Base-by-base conservation (phyloP, 2,797 vertebrate genomes). In the Cirrhinus molitorella region DNA sequence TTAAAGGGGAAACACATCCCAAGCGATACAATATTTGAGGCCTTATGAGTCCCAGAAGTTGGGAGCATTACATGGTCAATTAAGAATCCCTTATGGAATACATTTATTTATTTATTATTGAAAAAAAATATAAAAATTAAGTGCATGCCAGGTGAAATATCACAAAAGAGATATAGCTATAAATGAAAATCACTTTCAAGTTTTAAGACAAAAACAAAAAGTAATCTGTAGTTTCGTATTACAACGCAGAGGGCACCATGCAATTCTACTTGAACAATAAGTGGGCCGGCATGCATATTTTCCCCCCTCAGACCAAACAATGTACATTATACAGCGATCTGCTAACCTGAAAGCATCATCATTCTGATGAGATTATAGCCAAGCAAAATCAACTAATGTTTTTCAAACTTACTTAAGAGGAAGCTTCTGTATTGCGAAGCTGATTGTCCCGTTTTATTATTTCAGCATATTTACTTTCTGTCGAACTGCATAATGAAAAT, bases 21-120 rank as follows among this genome's bases (percentile, higher is more conserved):
- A 93, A 95, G 55, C 81, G 5, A 65, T 86, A 83, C 84, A 92
- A 96, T 95, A 96, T 95, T 92, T 94, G 95, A 96, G 96, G 96
- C 95, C 93, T 96, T 94, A 95, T 90, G 94, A 95, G 95, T 96
- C 95, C 95, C 95, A 96, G 95, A 94, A 91, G 28, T 79, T 80
- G 90, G 88, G 88, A 79, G 83, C 88, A 89, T 85, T 86, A 87
- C 82, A 88, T 90, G 67, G 85, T 72, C 88, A 87, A 81, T 66
- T 40, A 83, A 43, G 8, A 43, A 88, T 90, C 86, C 89, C 53
- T 68, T 91, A 81, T 91, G 91, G 89, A 92, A 86, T 87, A 92
- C 37, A 86, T 88, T 72, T 88, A 87, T 79, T 81, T 81, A 86
- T 63, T 79, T 77, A 61, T n/a, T 53, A n/a, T 49, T n/a, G 7